Evolutionary conservation across 2,113 vertebrate species (phyloP).

Genomic region (Tauraco erythrolophus): DNA sequence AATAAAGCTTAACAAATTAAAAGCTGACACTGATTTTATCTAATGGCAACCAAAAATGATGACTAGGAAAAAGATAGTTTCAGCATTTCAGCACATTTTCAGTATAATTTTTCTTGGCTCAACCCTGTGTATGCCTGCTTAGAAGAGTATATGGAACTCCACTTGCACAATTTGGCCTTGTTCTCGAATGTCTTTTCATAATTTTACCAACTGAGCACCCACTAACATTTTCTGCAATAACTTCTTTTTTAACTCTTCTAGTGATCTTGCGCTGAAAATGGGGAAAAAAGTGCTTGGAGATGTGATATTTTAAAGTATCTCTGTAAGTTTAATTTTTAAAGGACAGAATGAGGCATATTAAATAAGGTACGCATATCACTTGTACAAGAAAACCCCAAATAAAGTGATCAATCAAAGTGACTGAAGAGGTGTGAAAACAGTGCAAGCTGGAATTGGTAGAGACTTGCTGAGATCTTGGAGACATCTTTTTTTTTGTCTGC

Average conservation of each 20-base stretch:
- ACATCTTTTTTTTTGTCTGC: not conserved
- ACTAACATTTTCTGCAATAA: not conserved
- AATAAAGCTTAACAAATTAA: not conserved
- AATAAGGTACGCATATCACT: not conserved
- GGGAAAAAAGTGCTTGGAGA: not conserved
- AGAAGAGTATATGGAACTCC: not conserved
- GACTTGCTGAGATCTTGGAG: not conserved
- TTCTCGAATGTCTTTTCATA: not conserved
- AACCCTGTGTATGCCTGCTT: not conserved
- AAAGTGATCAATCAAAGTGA: not conserved
- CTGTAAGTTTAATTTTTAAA: slow-evolving; percentile 13
- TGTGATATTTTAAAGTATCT: not conserved
- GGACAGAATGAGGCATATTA: slow-evolving; percentile 4
- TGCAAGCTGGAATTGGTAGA: not conserved
- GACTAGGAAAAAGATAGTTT: not conserved
- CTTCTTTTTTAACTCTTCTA: not conserved
- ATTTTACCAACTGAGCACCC: not conserved
- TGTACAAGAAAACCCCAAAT: slow-evolving; percentile 18
- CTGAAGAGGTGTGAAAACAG: slow-evolving; percentile 5
- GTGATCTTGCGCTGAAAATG: not conserved
- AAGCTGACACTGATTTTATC: not conserved
- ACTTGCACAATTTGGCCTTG: not conserved
- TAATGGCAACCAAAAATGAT: not conserved
- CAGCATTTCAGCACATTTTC: not conserved
- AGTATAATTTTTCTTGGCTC: not conserved